Evolutionary conservation across 1,140 invertebrate species (phyloP), one percentile per base, ranked within the genome.

Genomic region (Drosophila novamexicana): DNA sequence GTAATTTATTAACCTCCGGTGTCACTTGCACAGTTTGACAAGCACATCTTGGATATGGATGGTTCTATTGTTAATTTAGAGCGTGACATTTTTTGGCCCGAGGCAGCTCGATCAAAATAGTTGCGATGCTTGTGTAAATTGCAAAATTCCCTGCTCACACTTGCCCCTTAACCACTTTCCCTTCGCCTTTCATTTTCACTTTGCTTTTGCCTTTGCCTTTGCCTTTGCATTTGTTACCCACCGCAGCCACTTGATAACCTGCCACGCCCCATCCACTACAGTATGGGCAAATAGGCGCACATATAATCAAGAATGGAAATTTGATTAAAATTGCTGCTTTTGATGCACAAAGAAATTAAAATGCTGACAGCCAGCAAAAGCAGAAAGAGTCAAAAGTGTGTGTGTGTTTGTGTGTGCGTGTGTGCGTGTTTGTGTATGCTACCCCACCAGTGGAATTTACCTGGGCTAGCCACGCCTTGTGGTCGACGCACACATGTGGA

Each of bases 301-400:
- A 66, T 49, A 67, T 59, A 61, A 47, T 68, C 40, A 67, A 39
- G 47, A 37, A 59, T 67, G 49, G 50, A 78, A 81, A 85, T 85
- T 85, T 86, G 81, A 85, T 85, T 81, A 85, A 85, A 85, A 81
- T 62, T 67, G 39, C 73, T 85, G 66, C 75, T 79, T 85, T 85
- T 85, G 81, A 85, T 81, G 81, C 84, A 68, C 81, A 77, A 62
- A 72, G 69, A 76, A 73, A 76, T 50, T 73, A 67, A 77, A 77
- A 68, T 61, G 70, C 64, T 67, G 70, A 73, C 57, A 62, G 62
- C 68, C 61, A 52, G 47, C 40, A 54, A 58, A 62, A 29, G 37
- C n/a, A 57, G 62, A 39, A 37, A n/a, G 69, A 10, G 57, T 49
- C 29, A 36, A 37, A 34, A 39, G 44, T 39, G 40, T 14, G n/a